Evolutionary conservation across 2,113 vertebrate genomes (phyloP).

Genomic region (Heloderma charlesbogerti): DNA sequence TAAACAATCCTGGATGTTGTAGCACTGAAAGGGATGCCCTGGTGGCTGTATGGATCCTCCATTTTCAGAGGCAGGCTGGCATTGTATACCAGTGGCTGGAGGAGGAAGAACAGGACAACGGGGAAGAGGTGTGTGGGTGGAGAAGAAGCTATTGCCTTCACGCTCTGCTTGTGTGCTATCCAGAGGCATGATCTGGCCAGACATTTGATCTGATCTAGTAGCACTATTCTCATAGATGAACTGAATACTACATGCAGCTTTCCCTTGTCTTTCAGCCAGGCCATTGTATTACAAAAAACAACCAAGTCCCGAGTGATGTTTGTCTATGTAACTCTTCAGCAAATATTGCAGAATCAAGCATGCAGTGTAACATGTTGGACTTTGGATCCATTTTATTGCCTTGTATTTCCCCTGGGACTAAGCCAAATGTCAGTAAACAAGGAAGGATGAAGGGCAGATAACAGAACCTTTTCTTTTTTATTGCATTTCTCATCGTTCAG

Average conservation of each 20-base stretch:
- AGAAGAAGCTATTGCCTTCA: too few species aligned
- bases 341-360: background rate
- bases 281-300: background rate
- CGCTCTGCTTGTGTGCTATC: background rate
- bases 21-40: background rate
- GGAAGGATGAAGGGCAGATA: background rate
- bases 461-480: background rate
- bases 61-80: background rate
- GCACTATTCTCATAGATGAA: background rate
- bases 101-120: background rate
- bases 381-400: background rate
- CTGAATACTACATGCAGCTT: too few species aligned
- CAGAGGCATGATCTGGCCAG: background rate
- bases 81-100: too few species aligned
- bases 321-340: background rate
- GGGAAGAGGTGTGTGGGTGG: background rate
- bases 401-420: background rate
- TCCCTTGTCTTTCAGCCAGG: background rate
- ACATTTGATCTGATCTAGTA: background rate
- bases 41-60: background rate
- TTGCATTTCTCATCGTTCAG: background rate
- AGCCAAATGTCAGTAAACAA: constrained; percentile 9
- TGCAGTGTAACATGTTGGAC: background rate
- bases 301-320: background rate
- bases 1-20: background rate